Evolutionary conservation across 2,113 vertebrate species (phyloP).

Genomic region (Podarcis muralis): DNA sequence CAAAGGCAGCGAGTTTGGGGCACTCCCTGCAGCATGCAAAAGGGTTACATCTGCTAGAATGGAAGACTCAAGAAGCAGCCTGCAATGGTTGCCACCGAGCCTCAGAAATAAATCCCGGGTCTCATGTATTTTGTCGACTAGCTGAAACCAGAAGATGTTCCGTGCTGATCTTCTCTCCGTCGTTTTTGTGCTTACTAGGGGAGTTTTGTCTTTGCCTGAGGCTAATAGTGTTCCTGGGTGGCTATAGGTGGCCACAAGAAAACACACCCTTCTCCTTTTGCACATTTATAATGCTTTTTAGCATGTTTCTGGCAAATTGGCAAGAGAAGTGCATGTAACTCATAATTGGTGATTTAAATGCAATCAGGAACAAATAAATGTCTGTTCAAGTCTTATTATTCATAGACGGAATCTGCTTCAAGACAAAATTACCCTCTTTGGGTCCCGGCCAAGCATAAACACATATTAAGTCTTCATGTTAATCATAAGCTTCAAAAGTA

Average conservation of each 20-base stretch:
- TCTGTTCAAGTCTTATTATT: conserved; percentile 81
- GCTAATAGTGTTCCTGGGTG: conserved; percentile 81
- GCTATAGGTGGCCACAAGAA: conserved; percentile 78
- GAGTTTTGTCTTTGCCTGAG: conserved; percentile 74
- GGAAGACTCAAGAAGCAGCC: conserved; percentile 39
- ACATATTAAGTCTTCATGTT: conserved; percentile 68
- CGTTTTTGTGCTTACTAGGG: conserved; percentile 64
- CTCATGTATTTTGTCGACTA: conserved; percentile 66
- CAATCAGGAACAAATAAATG: conserved; percentile 82
- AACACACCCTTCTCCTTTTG: conserved; percentile 69
- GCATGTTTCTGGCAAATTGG: conserved; percentile 78
- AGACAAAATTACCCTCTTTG: conserved; percentile 76
- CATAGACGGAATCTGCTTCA: conserved; percentile 75
- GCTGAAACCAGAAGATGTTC: conserved; percentile 65
- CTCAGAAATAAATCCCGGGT: conserved; percentile 53
- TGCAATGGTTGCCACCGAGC: conserved; percentile 41
- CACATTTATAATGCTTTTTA: conserved; percentile 77
- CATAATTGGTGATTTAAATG: conserved; percentile 81
- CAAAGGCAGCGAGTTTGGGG: not conserved
- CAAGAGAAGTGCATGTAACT: conserved; percentile 75
- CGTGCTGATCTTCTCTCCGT: conserved; percentile 73
- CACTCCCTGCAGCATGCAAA: not conserved
- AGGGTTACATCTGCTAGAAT: conserved; percentile 17
- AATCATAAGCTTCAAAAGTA: conserved; percentile 67
- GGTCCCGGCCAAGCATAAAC: conserved; percentile 74